phyloP scores from a whole-genome alignment of 2,113 vertebrate species.

The Cottus gobio region DNA sequence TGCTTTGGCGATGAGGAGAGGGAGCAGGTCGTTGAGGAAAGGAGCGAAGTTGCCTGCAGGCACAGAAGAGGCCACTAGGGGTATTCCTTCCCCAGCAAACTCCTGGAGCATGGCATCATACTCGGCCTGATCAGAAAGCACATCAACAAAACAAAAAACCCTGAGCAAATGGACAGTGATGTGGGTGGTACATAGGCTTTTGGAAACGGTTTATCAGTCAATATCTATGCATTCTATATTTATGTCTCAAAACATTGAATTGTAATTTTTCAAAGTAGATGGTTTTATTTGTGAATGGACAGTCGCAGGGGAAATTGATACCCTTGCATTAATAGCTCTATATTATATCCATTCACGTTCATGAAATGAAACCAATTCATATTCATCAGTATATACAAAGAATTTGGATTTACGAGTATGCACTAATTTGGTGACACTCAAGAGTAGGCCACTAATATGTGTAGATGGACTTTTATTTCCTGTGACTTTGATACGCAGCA shows the following conservation, averaged over 20 bases:
- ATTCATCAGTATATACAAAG: not conserved
- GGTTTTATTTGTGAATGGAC: not conserved
- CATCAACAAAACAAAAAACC: not conserved
- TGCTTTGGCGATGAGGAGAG: slow-evolving; percentile 87
- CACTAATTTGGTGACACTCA: not conserved
- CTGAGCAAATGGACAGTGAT: not conserved
- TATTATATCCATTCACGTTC: not conserved
- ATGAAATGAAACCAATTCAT: not conserved
- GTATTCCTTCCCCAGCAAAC: slow-evolving; percentile 90
- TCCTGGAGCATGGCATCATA: slow-evolving; percentile 90
- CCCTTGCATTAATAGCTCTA: not conserved
- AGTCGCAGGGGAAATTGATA: no score
- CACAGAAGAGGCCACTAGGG: slow-evolving; percentile 83
- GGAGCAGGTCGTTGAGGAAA: slow-evolving; percentile 89
- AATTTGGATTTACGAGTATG: not conserved
- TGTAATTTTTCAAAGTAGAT: not conserved
- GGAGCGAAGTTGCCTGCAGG: slow-evolving; percentile 86
- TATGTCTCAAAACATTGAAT: not conserved
- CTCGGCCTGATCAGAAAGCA: slow-evolving; percentile 83
- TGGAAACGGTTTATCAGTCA: not conserved
- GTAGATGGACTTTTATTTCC: no score
- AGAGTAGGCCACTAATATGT: not conserved
- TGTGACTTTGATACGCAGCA: not conserved
- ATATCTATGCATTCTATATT: not conserved
- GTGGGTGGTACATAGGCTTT: not conserved